These are phyloP conservation scores for Smutsia gigantea DNA, from an alignment of 2,797 vertebrate genomes.

Conservation along the genomic window DNA sequence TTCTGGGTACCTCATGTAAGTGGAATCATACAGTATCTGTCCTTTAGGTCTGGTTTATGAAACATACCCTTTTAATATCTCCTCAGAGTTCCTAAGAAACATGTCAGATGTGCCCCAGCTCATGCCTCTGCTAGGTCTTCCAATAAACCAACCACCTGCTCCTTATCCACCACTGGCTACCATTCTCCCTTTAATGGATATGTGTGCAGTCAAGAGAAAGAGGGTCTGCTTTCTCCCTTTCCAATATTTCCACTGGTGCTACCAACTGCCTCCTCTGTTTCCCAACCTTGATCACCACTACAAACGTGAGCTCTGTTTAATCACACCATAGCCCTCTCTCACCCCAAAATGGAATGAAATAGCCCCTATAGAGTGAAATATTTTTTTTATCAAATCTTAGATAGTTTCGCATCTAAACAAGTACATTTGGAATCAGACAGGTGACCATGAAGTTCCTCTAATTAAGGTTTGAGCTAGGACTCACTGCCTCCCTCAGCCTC, in stretches of 20 bases:
- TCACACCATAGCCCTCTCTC: background rate
- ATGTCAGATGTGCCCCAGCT: background rate
- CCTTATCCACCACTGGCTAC: background rate
- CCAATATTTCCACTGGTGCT: background rate
- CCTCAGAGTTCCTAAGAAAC: background rate
- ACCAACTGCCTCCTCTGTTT: background rate
- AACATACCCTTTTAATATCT: background rate
- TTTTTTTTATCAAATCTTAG: background rate
- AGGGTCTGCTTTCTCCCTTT: background rate
- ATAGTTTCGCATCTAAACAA: slow-evolving; percentile 13
- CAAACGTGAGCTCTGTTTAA: background rate
- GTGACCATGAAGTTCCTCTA: background rate
- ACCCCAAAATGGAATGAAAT: background rate
- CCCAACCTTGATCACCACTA: background rate
- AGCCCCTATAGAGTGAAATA: background rate
- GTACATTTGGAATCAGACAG: background rate
- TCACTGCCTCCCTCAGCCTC: background rate
- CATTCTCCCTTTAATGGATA: background rate
- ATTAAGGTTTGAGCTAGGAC: background rate
- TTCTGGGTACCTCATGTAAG: background rate
- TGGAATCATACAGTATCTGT: background rate
- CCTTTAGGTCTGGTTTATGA: background rate
- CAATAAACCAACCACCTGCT: background rate
- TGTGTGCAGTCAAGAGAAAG: background rate
- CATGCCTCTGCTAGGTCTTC: background rate